These are phyloP conservation scores for Zaprionus camerounensis DNA, from an alignment of 1,140 invertebrate genomes.

Conservation along the genomic window DNA sequence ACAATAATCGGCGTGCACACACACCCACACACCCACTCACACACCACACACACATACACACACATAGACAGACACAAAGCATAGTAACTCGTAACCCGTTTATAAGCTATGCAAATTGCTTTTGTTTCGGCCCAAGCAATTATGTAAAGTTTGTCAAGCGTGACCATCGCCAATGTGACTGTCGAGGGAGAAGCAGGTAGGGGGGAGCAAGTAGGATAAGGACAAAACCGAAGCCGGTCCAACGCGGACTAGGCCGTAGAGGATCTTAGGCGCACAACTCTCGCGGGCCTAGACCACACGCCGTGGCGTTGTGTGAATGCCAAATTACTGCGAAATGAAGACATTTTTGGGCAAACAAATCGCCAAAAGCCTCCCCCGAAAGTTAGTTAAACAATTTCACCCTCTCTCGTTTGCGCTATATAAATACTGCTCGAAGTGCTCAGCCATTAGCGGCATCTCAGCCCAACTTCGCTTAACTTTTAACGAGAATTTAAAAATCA, in stretches of 20 bases:
- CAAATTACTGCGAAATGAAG: constrained; percentile 35
- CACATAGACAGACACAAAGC: constrained; percentile 6
- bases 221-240: not conserved
- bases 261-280: not conserved
- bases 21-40: constrained; percentile 6
- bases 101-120: constrained; percentile 60
- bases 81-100: constrained; percentile 43
- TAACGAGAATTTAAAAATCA: not conserved
- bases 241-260: too few relatives aligned
- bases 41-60: not conserved
- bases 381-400: constrained; percentile 48
- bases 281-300: not conserved
- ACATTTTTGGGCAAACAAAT: constrained; percentile 30
- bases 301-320: not conserved
- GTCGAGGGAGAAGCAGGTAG: not conserved
- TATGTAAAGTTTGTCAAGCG: constrained; percentile 70
- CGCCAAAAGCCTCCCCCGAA: constrained; percentile 8
- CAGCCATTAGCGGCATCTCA: not conserved
- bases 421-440: constrained; percentile 6
- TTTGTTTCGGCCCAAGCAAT: constrained; percentile 62
- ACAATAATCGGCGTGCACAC: constrained; percentile 43
- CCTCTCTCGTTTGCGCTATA: not conserved
- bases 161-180: constrained; percentile 31
- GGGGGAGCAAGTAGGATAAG: not conserved
- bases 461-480: not conserved